These are phyloP conservation scores for Physocephala rufipes DNA, from an alignment of 2,888 invertebrate species.

Conservation along the genomic window DNA sequence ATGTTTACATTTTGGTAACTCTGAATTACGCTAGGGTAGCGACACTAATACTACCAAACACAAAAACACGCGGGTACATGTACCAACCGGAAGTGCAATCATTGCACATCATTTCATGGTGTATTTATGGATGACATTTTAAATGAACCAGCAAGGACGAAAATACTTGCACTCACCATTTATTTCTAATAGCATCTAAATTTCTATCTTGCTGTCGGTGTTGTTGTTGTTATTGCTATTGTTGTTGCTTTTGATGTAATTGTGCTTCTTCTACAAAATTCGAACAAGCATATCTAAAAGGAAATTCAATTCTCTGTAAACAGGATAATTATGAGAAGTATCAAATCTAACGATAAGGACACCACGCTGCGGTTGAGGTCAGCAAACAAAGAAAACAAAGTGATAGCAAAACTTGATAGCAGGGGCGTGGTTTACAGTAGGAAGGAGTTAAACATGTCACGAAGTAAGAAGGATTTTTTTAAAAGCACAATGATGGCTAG, in stretches of 20 bases:
- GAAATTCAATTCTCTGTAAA: constrained; percentile 44
- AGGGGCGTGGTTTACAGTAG: not conserved
- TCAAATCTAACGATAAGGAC: constrained; percentile 29
- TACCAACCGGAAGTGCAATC: constrained; percentile 51
- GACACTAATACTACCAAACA: not conserved
- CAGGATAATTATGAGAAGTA: constrained; percentile 50
- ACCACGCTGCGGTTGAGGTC: constrained; percentile 24
- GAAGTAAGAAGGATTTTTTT: too few species aligned
- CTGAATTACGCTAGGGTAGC: not conserved
- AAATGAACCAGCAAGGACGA: constrained; percentile 30
- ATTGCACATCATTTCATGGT: constrained; percentile 59
- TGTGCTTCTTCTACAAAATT: constrained; percentile 15
- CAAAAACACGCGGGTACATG: too few species aligned
- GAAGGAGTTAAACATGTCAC: constrained; percentile 10
- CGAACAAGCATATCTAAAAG: constrained; percentile 23
- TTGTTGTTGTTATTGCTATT: not conserved
- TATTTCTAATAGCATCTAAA: not conserved
- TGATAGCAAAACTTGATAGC: too few species aligned
- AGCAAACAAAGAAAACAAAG: constrained; percentile 3
- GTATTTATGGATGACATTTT: constrained; percentile 52
- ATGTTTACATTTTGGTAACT: constrained; percentile 4
- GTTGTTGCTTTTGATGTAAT: not conserved
- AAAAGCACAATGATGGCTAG: too few species aligned
- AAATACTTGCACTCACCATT: not conserved
- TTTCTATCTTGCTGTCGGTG: not conserved